Evolutionary conservation across 2,113 vertebrate species (phyloP).

Genomic region (Cebidichthys violaceus): DNA sequence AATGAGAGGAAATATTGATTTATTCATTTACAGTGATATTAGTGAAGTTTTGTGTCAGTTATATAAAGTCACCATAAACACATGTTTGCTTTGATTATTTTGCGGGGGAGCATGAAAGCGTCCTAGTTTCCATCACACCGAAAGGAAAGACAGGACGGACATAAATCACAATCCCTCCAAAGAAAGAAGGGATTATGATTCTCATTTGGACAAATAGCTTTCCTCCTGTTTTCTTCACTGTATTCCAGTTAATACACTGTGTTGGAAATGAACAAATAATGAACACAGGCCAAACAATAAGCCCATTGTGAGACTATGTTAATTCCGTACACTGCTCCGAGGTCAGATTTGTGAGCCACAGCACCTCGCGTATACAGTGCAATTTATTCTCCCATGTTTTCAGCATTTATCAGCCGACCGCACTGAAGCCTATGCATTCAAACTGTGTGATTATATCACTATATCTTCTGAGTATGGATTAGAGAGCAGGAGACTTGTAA

Average conservation of each 20-base stretch:
- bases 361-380: constrained; percentile 20
- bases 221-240: constrained; percentile 48
- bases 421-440: constrained; percentile 46
- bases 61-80: background rate
- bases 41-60: background rate
- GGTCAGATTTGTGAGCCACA: constrained; percentile 50
- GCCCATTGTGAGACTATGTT: constrained; percentile 54
- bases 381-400: constrained; percentile 66
- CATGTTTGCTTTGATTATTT: background rate
- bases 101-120: background rate
- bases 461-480: constrained; percentile 36
- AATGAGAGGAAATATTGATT: background rate
- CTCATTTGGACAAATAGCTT: constrained; percentile 47
- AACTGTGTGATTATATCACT: constrained; percentile 52
- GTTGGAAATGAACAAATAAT: constrained; percentile 66
- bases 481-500: constrained; percentile 38
- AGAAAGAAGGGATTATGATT: constrained; percentile 61
- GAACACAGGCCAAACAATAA: constrained; percentile 60
- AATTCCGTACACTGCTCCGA: constrained; percentile 52
- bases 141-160: constrained; percentile 14
- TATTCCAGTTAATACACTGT: constrained; percentile 52
- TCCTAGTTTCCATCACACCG: constrained; percentile 17
- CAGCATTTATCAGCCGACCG: constrained; percentile 52
- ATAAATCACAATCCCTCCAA: constrained; percentile 58
- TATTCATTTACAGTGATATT: background rate